Percentiles rank a stretch among this genome's conserved stretches.
phyloP scores from a whole-genome alignment of 2,888 invertebrate species.

The Limnephilus rhombicus region DNA sequence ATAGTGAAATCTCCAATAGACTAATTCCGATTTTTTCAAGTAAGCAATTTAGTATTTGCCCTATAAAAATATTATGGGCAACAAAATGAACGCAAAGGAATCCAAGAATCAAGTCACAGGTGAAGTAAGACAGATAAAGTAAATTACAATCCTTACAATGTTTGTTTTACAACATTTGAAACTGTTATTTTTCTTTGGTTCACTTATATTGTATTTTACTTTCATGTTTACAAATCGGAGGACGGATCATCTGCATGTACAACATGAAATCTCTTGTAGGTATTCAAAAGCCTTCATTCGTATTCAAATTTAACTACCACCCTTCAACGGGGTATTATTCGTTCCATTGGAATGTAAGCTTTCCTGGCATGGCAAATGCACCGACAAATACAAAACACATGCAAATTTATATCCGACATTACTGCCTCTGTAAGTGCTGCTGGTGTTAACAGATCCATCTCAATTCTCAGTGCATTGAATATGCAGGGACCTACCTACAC shows the following conservation, averaged over 20 bases:
- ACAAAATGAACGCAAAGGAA: too few relatives aligned
- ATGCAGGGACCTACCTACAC: not conserved
- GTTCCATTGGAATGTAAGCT: slow-evolving; percentile 33
- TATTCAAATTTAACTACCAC: slow-evolving; percentile 34
- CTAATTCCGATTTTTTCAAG: too few relatives aligned
- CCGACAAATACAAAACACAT: slow-evolving; percentile 58
- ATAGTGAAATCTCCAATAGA: too few relatives aligned
- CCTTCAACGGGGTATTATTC: slow-evolving; percentile 31
- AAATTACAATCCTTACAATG: too few relatives aligned
- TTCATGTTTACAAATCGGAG: not conserved
- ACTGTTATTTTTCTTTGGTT: not conserved
- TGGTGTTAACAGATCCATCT: not conserved
- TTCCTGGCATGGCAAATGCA: slow-evolving; percentile 47
- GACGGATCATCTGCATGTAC: slow-evolving; percentile 27
- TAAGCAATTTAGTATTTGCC: too few relatives aligned
- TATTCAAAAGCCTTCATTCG: slow-evolving; percentile 21
- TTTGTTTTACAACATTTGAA: too few relatives aligned
- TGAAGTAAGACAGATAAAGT: not conserved
- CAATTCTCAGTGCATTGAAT: not conserved
- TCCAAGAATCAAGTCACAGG: not conserved
- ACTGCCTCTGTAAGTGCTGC: not conserved
- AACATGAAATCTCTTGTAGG: slow-evolving; percentile 12
- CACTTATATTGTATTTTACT: too few relatives aligned
- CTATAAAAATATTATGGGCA: too few relatives aligned
- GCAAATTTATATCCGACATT: slow-evolving; percentile 56